These are phyloP conservation scores for Cebidichthys violaceus DNA, from an alignment of 2,113 vertebrate genomes.

Conservation along the genomic window DNA sequence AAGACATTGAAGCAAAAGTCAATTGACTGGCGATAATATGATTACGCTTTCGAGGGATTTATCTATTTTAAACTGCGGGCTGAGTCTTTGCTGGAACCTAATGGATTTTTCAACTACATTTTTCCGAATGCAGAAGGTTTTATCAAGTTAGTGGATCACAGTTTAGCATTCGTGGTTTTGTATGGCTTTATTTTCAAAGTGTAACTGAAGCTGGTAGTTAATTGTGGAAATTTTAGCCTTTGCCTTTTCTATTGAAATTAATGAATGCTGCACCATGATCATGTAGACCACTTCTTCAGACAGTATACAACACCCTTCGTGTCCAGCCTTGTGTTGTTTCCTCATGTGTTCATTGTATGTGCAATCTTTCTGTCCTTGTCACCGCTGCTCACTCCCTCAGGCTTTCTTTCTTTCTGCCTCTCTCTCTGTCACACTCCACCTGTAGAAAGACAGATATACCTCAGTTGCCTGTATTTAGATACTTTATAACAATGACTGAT, in stretches of 20 bases:
- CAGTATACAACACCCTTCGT: constrained; percentile 5
- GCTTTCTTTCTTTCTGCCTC: constrained; percentile 26
- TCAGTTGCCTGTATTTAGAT: constrained; percentile 86
- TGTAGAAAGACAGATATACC: constrained; percentile 83
- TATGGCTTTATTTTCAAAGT: constrained; percentile 34
- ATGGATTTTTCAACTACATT: constrained; percentile 5
- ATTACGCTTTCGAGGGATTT: neutral
- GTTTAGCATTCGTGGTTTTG: constrained; percentile 9
- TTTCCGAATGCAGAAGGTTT: constrained; percentile 24
- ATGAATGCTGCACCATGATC: constrained; percentile 24
- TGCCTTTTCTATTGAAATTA: constrained; percentile 42
- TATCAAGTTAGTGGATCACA: constrained; percentile 16
- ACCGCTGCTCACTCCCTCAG: constrained; percentile 24
- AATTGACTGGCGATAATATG: neutral
- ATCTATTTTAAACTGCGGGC: neutral
- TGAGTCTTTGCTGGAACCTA: neutral
- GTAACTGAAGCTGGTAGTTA: constrained; percentile 22
- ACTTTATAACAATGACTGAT: constrained; percentile 81
- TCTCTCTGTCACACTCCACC: constrained; percentile 48
- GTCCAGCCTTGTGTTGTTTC: constrained; percentile 19
- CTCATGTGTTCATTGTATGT: constrained; percentile 3
- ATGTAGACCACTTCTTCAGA: constrained; percentile 27
- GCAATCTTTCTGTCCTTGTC: constrained; percentile 13
- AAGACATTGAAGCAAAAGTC: neutral
- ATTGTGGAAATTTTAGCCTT: constrained; percentile 29